Base-by-base conservation (phyloP, 2,113 vertebrate genomes). In the Halichoeres trimaculatus region DNA sequence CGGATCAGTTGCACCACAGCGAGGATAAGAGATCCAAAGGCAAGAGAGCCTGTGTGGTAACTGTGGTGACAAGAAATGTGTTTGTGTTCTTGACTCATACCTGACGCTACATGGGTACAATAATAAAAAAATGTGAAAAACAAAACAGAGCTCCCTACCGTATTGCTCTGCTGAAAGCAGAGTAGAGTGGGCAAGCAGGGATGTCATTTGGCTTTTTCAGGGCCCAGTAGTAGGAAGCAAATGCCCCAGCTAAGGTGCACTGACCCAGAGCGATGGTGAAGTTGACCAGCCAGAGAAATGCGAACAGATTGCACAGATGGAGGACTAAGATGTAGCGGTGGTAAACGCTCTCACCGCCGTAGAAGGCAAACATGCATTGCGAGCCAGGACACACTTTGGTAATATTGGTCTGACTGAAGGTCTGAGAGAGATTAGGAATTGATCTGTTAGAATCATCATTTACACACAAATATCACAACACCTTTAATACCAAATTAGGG, bases 181-280 rank as follows among this genome's bases (percentile, higher is more conserved):
- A 93, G 82, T 94, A 95, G n/a, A 99, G 92, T 0, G 97, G 97
- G 83, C 93, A 94, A 6, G 92, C 47, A 10, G 97, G 97, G 70
- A 99, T 96, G 85, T 99, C 96, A 0, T 92, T 89, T 0, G 97
- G 97, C 83, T 99, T 99, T 74, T 87, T 95, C 77, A 95, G 93
- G 71, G 97, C 95, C 98, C 98, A 99, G 84, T 99, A 99, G 47
- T 98, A 99, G 41, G 96, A 95, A 19, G 97, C 96, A 24, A 99
- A 99, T 80, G 96, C 95, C 80, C 98, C 98, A 1, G 98, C 96
- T 73, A 99, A 94, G 26, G 97, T 95, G 92, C 96, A 98, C 88
- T 98, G 97, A 69, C 97, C 96, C 93, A 99, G 81, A 0, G 98
- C 97, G 72, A 96, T 93, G 72, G 95, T 92, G 61, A 99, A 99